phyloP scores from a whole-genome alignment of 2,888 invertebrate species.

The Malthinus seriepunctatus region DNA sequence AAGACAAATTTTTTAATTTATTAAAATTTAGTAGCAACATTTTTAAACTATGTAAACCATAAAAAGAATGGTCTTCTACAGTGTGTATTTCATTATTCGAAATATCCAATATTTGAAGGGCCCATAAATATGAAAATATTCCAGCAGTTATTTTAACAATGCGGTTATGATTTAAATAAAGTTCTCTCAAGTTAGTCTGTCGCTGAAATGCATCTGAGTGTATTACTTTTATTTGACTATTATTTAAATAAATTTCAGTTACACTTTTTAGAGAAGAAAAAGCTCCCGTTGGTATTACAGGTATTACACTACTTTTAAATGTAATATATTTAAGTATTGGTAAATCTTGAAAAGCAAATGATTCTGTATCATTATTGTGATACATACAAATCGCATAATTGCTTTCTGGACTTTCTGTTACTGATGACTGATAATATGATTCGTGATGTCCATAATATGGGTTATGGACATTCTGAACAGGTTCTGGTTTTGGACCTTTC shows the following conservation, averaged over 20 bases:
- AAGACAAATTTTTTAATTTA: slow-evolving; percentile 35
- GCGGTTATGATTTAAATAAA: slow-evolving; percentile 43
- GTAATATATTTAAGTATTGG: too few relatives aligned
- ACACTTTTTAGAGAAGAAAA: too few relatives aligned
- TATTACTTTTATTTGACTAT: slow-evolving; percentile 37
- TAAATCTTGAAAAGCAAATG: too few relatives aligned
- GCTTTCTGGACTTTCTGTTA: too few relatives aligned
- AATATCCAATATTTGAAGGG: slow-evolving; percentile 40
- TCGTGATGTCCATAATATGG: too few relatives aligned
- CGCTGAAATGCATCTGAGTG: slow-evolving; percentile 43
- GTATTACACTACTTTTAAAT: too few relatives aligned
- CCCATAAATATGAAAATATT: slow-evolving; percentile 32
- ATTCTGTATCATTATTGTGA: too few relatives aligned
- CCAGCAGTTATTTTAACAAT: slow-evolving; percentile 35
- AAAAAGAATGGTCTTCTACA: slow-evolving; percentile 34
- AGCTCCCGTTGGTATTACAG: too few relatives aligned
- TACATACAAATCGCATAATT: too few relatives aligned
- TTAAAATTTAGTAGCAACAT: slow-evolving; percentile 43
- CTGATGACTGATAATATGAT: too few relatives aligned
- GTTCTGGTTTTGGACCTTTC: too few relatives aligned
- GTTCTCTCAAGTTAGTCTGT: slow-evolving; percentile 34
- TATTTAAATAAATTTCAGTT: not conserved
- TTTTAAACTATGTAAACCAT: slow-evolving; percentile 34
- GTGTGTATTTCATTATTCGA: slow-evolving; percentile 38
- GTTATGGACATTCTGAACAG: too few relatives aligned